Percentiles rank a stretch among this genome's conserved stretches.
phyloP scores from a whole-genome alignment of 2,888 invertebrate genomes.

The Pterostichus niger region DNA sequence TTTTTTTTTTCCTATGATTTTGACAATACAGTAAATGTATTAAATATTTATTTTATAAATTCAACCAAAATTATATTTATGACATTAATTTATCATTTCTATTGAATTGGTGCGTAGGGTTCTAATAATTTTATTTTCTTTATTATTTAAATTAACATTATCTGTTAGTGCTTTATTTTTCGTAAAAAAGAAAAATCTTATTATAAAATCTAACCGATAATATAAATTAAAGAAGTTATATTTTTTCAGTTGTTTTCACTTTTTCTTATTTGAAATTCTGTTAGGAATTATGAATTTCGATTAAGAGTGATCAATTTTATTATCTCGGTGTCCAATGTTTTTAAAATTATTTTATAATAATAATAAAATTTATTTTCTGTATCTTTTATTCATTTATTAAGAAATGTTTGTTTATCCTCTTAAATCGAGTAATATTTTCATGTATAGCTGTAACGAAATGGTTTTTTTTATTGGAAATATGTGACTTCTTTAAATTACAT shows the following conservation, averaged over 20 bases:
- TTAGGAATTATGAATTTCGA: no score
- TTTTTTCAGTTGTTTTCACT: not conserved
- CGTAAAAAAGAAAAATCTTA: not conserved
- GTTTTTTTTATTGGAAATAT: not conserved
- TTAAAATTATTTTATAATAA: no score
- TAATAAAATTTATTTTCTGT: no score
- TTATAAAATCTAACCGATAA: not conserved
- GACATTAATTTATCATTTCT: not conserved
- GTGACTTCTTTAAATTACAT: not conserved
- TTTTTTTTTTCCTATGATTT: slow-evolving; percentile 7
- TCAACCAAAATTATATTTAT: slow-evolving; percentile 45
- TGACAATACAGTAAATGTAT: not conserved
- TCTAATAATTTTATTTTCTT: slow-evolving; percentile 21
- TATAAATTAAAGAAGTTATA: not conserved
- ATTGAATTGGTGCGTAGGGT: slow-evolving; percentile 45
- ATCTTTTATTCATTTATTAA: no score
- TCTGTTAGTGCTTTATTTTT: slow-evolving; percentile 19
- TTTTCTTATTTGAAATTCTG: no score
- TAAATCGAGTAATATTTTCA: no score
- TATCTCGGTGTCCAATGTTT: no score
- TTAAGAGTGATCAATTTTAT: no score
- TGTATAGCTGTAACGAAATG: no score
- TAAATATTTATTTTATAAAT: not conserved
- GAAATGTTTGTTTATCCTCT: no score
- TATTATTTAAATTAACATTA: slow-evolving; percentile 19